Percentiles rank a stretch among this genome's conserved stretches.
Conservation (phyloP, 2,888 invertebrate genomes). For the Ophion obscuratus region DNA sequence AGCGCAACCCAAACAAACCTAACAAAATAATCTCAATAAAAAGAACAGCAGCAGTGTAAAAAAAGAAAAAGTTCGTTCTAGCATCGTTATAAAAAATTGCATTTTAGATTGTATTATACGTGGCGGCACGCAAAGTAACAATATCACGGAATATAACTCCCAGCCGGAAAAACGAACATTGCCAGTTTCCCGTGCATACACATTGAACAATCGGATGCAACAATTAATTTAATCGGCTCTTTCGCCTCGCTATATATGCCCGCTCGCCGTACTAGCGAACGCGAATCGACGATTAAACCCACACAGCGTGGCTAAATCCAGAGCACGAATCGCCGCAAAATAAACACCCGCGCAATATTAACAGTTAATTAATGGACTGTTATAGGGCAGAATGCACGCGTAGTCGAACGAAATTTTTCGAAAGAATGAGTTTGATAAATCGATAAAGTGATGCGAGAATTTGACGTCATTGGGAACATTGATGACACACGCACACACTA, state of each 20-base stretch:
- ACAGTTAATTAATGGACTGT: constrained; percentile 17
- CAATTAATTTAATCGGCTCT: constrained; percentile 20
- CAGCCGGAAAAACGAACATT: constrained; percentile 16
- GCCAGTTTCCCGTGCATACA: background rate
- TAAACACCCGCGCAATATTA: background rate
- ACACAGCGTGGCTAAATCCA: background rate
- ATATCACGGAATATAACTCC: background rate
- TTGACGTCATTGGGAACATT: background rate
- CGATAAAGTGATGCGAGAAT: constrained; percentile 15
- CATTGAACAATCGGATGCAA: background rate
- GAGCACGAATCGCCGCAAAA: background rate
- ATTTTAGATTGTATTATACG: background rate
- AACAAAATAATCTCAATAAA: too few species aligned
- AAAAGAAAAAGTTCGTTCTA: too few species aligned
- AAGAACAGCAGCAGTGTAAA: too few species aligned
- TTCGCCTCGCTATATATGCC: background rate
- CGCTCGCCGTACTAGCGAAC: background rate
- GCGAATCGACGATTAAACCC: background rate
- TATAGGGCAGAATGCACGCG: background rate
- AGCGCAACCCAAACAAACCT: too few species aligned
- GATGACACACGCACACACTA: too few species aligned
- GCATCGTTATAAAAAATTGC: too few species aligned
- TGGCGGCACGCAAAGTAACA: constrained; percentile 11
- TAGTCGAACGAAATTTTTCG: constrained; percentile 1
- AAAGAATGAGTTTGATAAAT: constrained; percentile 30